Conservation (phyloP, 2,888 invertebrate species). For the Pteria penguin region DNA sequence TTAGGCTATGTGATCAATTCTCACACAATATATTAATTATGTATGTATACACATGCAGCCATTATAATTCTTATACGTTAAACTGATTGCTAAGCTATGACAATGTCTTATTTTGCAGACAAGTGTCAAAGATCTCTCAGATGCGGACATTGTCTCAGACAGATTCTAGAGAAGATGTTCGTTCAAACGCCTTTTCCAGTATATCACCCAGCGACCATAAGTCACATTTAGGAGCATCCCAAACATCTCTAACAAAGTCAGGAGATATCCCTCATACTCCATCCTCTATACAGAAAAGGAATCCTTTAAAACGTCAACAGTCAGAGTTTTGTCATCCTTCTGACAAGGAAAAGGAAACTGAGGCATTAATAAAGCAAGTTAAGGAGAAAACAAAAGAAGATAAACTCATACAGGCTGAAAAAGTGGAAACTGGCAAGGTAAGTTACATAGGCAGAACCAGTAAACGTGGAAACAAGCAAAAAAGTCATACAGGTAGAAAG, state of each 20-base stretch:
- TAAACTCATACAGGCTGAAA: conserved; percentile 75
- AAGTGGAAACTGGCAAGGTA: conserved; percentile 76
- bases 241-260: conserved; percentile 8
- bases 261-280: not conserved
- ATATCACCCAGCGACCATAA: conserved; percentile 33
- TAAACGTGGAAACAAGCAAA: too few species aligned
- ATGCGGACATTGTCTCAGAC: not conserved
- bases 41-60: too few species aligned
- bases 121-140: conserved; percentile 60
- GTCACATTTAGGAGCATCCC: conserved; percentile 17
- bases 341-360: conserved; percentile 18
- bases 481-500: too few species aligned
- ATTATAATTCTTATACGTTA: too few species aligned
- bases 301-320: not conserved
- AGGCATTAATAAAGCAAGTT: conserved; percentile 40
- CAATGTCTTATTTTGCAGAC: conserved; percentile 45
- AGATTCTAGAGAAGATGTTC: conserved; percentile 1
- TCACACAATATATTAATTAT: too few species aligned
- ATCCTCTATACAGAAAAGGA: not conserved
- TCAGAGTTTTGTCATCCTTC: conserved; percentile 18
- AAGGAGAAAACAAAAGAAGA: conserved; percentile 60
- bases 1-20: too few species aligned
- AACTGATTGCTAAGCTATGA: too few species aligned
- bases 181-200: conserved; percentile 53
- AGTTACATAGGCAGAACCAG: not conserved